These are phyloP conservation scores for Orthosia gracilis DNA, from an alignment of 2,888 invertebrate genomes.

Conservation along the genomic window DNA sequence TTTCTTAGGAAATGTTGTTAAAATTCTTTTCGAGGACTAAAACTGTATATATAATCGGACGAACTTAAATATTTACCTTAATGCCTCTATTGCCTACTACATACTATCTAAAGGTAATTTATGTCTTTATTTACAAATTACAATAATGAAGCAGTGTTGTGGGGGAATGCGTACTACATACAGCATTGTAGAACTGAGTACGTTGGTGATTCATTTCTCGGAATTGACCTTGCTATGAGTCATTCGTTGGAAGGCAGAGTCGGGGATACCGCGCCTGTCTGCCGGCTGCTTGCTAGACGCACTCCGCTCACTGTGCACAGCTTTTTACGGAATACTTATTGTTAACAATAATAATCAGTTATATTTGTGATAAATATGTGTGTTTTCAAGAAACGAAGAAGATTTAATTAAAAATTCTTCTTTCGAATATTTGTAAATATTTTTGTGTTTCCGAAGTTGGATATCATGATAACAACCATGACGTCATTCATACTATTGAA, in stretches of 20 bases:
- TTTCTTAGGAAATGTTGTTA: not conserved
- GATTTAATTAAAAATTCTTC: constrained; percentile 72
- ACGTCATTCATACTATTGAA: constrained; percentile 91
- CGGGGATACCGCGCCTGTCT: constrained; percentile 91
- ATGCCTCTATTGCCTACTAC: not conserved
- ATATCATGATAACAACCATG: constrained; percentile 91
- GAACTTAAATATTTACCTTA: not conserved
- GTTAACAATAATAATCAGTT: constrained; percentile 71
- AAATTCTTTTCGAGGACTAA: not conserved
- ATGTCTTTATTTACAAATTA: constrained; percentile 74
- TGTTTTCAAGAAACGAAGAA: constrained; percentile 73
- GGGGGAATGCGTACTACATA: constrained; percentile 88
- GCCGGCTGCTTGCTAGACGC: constrained; percentile 89
- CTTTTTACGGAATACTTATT: constrained; percentile 77
- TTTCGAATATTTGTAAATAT: constrained; percentile 78
- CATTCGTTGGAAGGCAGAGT: constrained; percentile 91
- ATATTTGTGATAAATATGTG: constrained; percentile 78
- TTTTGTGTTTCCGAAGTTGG: constrained; percentile 86
- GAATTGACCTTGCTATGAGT: constrained; percentile 92
- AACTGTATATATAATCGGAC: not conserved
- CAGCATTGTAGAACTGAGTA: constrained; percentile 88
- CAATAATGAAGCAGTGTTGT: constrained; percentile 77
- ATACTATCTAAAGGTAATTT: constrained; percentile 43
- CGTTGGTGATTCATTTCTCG: constrained; percentile 91
- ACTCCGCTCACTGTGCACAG: constrained; percentile 82